phyloP scores from a whole-genome alignment of 2,113 vertebrate species.

The Nansenia antarctica region DNA sequence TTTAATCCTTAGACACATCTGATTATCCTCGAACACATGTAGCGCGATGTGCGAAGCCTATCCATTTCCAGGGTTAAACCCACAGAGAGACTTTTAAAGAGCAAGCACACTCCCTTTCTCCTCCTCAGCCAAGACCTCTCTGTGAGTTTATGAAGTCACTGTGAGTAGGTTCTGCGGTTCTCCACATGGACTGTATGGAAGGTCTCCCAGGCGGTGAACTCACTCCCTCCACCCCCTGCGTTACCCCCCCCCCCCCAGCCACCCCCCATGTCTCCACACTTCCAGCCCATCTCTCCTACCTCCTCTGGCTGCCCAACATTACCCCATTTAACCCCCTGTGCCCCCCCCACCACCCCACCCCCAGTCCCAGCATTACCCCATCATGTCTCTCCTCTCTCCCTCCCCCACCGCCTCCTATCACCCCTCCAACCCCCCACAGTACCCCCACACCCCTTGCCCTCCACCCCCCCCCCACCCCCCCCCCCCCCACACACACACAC shows the following conservation, averaged over 20 bases:
- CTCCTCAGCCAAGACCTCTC: not conserved
- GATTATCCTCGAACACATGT: too few species aligned
- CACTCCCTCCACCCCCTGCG: not conserved
- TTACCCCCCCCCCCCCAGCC: not conserved
- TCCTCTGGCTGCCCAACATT: too few species aligned
- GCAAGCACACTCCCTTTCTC: too few species aligned
- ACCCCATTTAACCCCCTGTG: too few species aligned
- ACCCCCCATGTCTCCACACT: not conserved
- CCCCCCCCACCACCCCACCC: not conserved
- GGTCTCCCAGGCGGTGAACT: not conserved
- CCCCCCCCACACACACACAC: not conserved
- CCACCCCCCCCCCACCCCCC: not conserved
- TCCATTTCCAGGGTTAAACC: too few species aligned
- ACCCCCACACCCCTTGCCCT: not conserved
- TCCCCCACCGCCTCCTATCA: not conserved
- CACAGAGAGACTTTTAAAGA: too few species aligned
- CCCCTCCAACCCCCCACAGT: not conserved
- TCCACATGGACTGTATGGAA: not conserved
- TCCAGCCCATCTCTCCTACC: not conserved
- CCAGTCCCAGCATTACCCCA: not conserved
- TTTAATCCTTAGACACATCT: too few species aligned
- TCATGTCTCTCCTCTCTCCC: too few species aligned
- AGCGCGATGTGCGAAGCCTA: too few species aligned
- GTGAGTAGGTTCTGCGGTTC: not conserved
- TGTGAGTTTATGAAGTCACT: not conserved